Conservation (phyloP, 2,797 vertebrate genomes). For the Diplodus sargus region DNA sequence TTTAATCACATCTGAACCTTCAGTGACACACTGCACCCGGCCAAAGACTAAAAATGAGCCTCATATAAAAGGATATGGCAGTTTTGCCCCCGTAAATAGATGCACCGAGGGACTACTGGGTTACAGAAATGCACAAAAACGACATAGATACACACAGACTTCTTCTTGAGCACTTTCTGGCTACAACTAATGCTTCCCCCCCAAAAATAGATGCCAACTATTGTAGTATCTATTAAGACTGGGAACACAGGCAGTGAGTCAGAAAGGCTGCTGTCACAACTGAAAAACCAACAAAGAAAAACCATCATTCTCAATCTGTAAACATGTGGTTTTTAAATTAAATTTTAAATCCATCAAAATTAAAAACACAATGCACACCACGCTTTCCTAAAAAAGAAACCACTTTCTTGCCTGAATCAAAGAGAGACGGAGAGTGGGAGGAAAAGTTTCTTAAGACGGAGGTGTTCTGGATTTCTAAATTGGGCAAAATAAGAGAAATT, state of each 20-base stretch:
- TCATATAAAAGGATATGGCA: constrained; percentile 2
- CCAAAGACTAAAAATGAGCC: constrained; percentile 16
- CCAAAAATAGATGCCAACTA: background rate
- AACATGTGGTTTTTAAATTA: background rate
- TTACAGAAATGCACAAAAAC: constrained; percentile 16
- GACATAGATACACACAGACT: constrained; percentile 54
- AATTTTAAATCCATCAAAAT: background rate
- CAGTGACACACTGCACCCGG: constrained; percentile 12
- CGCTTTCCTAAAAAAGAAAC: background rate
- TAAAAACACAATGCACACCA: background rate
- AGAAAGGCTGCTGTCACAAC: background rate
- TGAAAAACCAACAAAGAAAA: background rate
- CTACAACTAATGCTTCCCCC: background rate
- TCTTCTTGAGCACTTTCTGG: constrained; percentile 1
- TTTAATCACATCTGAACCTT: constrained; percentile 21
- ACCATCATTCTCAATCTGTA: background rate
- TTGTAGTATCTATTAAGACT: background rate
- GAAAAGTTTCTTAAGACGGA: background rate
- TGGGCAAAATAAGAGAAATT: background rate
- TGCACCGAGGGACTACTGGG: constrained; percentile 2
- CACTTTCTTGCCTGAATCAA: background rate
- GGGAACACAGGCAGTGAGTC: background rate
- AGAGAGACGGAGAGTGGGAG: background rate
- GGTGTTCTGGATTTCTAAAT: background rate
- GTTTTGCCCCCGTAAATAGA: constrained; percentile 24